phyloP scores from a whole-genome alignment of 1,140 invertebrate species.

The Drosophila setifemur region DNA sequence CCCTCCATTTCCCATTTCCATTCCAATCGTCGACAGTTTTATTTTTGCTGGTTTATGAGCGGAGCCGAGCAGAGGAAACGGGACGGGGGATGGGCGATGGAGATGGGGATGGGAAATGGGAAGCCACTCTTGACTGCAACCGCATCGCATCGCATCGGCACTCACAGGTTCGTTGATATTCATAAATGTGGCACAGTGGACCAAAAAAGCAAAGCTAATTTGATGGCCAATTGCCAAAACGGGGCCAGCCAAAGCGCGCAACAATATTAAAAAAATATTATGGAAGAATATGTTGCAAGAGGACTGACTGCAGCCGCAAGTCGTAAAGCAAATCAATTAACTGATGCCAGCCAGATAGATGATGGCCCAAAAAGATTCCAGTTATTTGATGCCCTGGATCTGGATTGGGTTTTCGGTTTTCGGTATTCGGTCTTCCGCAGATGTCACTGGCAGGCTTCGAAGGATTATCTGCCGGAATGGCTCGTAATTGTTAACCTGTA shows the following conservation, averaged over 20 bases:
- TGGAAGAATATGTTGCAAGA: constrained; percentile 38
- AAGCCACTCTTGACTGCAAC: constrained; percentile 36
- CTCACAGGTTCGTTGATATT: constrained; percentile 68
- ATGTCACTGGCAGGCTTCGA: constrained; percentile 23
- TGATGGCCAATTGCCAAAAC: constrained; percentile 75
- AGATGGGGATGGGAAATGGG: neutral
- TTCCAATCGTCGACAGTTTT: constrained; percentile 74
- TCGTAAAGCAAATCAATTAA: constrained; percentile 77
- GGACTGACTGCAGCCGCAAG: constrained; percentile 56
- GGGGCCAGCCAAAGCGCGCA: constrained; percentile 28
- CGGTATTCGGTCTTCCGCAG: neutral
- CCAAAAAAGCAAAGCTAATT: constrained; percentile 71
- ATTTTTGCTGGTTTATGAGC: constrained; percentile 75
- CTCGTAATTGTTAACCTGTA: constrained; percentile 35
- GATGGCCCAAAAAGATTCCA: constrained; percentile 45
- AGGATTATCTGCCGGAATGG: constrained; percentile 21
- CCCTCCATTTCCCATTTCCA: constrained; percentile 17
- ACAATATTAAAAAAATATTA: constrained; percentile 80
- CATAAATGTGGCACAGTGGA: constrained; percentile 78
- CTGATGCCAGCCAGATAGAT: constrained; percentile 44
- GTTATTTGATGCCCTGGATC: too few relatives aligned
- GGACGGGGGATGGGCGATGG: neutral
- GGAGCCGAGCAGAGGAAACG: neutral
- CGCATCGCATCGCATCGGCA: constrained; percentile 36
- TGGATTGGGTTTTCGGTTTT: neutral